phyloP scores from a whole-genome alignment of 2,888 invertebrate genomes.

The Nemurella pictetii region DNA sequence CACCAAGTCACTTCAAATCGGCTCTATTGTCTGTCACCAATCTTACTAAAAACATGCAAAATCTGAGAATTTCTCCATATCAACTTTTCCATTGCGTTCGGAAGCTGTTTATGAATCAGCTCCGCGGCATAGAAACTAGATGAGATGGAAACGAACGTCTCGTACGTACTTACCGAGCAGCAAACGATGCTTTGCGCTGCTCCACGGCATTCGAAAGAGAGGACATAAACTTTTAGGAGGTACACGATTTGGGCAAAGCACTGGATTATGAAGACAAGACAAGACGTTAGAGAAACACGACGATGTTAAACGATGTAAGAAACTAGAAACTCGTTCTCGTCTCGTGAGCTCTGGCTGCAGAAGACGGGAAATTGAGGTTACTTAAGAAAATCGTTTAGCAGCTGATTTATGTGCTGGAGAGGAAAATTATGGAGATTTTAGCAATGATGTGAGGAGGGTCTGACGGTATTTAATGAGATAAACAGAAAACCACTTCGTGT shows the following conservation, averaged over 20 bases:
- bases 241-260: conserved; percentile 7
- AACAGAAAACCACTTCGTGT: neutral
- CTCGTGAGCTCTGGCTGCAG: neutral
- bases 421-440: neutral
- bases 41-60: no score
- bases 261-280: neutral
- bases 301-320: neutral
- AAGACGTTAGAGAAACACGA: neutral
- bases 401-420: neutral
- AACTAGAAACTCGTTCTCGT: neutral
- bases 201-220: neutral
- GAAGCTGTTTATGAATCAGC: neutral
- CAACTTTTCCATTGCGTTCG: neutral
- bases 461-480: neutral
- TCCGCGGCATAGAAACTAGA: neutral
- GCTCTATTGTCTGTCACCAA: no score
- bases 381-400: neutral
- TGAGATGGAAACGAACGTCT: neutral
- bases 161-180: neutral
- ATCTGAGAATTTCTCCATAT: neutral
- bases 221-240: conserved; percentile 11
- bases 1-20: no score
- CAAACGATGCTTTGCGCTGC: neutral
- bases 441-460: neutral
- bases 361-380: neutral